These are phyloP conservation scores for Ictidomys tridecemlineatus DNA, from an alignment of 2,113 vertebrate species.

Conservation along the genomic window DNA sequence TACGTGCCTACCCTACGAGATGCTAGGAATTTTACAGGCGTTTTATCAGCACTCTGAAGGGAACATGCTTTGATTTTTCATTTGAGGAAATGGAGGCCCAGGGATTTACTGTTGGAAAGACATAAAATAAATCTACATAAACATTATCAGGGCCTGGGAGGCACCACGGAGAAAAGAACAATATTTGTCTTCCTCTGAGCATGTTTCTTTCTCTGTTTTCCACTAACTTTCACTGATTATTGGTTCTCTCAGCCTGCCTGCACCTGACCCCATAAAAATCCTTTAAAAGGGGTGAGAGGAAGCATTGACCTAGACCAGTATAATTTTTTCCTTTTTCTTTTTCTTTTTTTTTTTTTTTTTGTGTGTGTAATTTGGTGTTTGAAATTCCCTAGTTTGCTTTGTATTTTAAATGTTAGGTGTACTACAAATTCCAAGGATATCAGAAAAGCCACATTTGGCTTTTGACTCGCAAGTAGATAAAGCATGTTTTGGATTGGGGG, in stretches of 20 bases:
- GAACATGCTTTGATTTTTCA: not conserved
- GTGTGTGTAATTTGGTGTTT: not conserved
- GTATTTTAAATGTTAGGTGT: not conserved
- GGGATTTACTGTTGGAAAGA: slow-evolving; percentile 5
- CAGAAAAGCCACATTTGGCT: not conserved
- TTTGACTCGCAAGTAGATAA: not conserved
- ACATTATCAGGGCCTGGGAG: not conserved
- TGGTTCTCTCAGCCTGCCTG: not conserved
- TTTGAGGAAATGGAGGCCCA: slow-evolving; percentile 1
- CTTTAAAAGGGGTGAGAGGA: not conserved
- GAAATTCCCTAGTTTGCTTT: not conserved
- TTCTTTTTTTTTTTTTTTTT: too few species aligned
- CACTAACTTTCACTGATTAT: not conserved
- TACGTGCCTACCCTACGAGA: not conserved
- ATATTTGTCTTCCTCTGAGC: not conserved
- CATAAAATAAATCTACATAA: not conserved
- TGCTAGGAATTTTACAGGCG: not conserved
- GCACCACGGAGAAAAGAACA: not conserved
- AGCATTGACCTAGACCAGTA: not conserved
- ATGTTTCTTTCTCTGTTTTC: not conserved
- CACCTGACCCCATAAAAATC: not conserved
- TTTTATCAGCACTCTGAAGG: not conserved
- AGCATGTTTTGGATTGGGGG: not conserved
- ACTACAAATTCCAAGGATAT: not conserved
- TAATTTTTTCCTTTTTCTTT: not conserved